phyloP scores from a whole-genome alignment of 2,888 invertebrate species.

The Cerastis rubricosa region DNA sequence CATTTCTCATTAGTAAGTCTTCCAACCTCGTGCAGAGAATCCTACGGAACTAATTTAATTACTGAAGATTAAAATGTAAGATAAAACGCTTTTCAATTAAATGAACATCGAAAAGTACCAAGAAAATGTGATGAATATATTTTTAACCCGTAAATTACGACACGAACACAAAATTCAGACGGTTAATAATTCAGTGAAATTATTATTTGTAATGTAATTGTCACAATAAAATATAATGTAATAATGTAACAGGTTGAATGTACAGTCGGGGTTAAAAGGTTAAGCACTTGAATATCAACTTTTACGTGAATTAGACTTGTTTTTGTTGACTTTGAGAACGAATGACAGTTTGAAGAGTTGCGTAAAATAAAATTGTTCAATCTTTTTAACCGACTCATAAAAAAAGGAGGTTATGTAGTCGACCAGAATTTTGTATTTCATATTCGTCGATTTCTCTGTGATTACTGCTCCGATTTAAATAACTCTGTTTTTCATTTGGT shows the following conservation, averaged over 20 bases:
- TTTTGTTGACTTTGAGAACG: background rate
- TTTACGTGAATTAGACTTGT: background rate
- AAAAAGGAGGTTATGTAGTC: too few relatives aligned
- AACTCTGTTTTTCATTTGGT: too few relatives aligned
- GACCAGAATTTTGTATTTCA: too few relatives aligned
- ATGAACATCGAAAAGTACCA: constrained; percentile 20
- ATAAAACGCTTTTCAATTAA: constrained; percentile 58
- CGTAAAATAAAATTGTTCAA: background rate
- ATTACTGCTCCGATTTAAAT: too few relatives aligned
- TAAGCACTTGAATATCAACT: background rate
- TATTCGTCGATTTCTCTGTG: too few relatives aligned
- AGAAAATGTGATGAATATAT: constrained; percentile 6
- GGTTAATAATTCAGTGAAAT: constrained; percentile 28
- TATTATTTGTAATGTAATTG: constrained; percentile 37
- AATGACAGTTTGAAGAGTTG: background rate
- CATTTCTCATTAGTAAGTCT: constrained; percentile 64
- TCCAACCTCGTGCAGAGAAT: constrained; percentile 46
- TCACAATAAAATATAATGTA: constrained; percentile 41
- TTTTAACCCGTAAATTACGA: constrained; percentile 34
- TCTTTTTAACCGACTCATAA: background rate
- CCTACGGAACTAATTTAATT: constrained; percentile 61
- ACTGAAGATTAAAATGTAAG: constrained; percentile 61
- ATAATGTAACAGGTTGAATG: constrained; percentile 29
- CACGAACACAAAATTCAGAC: constrained; percentile 20
- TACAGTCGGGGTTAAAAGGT: constrained; percentile 15